Evolutionary conservation across 1,140 invertebrate genomes (phyloP).

Genomic region (Aphis craccivora): DNA sequence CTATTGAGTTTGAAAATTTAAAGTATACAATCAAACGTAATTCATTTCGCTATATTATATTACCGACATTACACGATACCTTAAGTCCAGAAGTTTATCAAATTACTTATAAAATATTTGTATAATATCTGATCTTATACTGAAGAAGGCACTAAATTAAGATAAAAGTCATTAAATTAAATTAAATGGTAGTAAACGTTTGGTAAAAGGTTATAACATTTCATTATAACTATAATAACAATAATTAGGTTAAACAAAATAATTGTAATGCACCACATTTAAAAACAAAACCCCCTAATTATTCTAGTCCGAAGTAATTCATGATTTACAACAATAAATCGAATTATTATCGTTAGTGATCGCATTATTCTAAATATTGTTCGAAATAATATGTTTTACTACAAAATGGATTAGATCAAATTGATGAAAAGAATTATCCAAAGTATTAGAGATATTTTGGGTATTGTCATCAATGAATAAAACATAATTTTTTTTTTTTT

Average conservation of each 20-base stretch:
- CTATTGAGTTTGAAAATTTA: neutral
- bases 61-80: neutral
- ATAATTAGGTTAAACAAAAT: neutral
- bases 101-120: conserved; percentile 5
- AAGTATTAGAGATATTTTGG: neutral
- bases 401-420: neutral
- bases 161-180: conserved; percentile 17
- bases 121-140: neutral
- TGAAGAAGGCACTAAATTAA: conserved; percentile 49
- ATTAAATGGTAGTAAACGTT: neutral
- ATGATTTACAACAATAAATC: neutral
- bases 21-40: neutral
- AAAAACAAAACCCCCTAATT: neutral
- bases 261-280: neutral
- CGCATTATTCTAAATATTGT: neutral
- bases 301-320: neutral
- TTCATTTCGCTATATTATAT: neutral
- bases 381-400: neutral
- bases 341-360: neutral
- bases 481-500: neutral
- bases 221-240: neutral
- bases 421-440: neutral
- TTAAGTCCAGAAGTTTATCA: neutral
- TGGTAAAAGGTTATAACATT: neutral
- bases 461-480: neutral